A percentile compares a stretch with the other conserved stretches of the same genome.
These are phyloP conservation scores for Limanda limanda DNA, from an alignment of 2,113 vertebrate species.

Conservation along the genomic window DNA sequence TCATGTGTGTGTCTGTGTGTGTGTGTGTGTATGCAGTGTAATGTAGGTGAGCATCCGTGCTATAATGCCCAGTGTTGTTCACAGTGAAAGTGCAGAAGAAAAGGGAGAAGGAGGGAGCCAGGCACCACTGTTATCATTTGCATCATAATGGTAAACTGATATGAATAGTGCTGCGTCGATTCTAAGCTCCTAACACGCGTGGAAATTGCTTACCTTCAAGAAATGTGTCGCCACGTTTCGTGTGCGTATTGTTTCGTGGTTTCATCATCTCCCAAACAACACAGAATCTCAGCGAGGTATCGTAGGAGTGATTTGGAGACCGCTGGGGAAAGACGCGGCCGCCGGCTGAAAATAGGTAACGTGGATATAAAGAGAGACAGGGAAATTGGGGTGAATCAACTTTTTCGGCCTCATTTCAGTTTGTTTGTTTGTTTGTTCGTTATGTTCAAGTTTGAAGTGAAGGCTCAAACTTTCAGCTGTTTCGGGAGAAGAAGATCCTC, in stretches of 20 bases:
- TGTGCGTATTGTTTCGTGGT: conserved; percentile 68
- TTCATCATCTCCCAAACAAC: conserved; percentile 63
- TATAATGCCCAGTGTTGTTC: conserved; percentile 48
- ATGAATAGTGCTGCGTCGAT: conserved; percentile 65
- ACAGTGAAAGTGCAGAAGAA: conserved; percentile 57
- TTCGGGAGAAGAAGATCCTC: background rate
- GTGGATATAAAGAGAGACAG: background rate
- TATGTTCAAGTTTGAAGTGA: conserved; percentile 3
- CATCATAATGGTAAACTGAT: conserved; percentile 81
- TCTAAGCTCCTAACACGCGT: conserved; percentile 74
- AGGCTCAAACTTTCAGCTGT: background rate
- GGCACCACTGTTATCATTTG: conserved; percentile 78
- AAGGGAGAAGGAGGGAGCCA: conserved; percentile 49
- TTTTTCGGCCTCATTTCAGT: background rate
- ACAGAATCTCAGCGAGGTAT: conserved; percentile 50
- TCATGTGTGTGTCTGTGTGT: background rate
- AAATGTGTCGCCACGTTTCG: conserved; percentile 68
- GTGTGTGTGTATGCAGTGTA: conserved; percentile 19
- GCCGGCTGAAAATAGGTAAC: conserved; percentile 52
- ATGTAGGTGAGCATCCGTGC: conserved; percentile 68
- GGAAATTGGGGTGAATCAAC: conserved; percentile 30
- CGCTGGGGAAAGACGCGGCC: conserved; percentile 9
- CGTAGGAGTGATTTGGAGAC: conserved; percentile 58
- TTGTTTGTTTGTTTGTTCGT: conserved; percentile 8
- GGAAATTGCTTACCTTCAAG: conserved; percentile 77